Evolutionary conservation across 2,113 vertebrate species (phyloP).

Genomic region (Lepisosteus oculatus): DNA sequence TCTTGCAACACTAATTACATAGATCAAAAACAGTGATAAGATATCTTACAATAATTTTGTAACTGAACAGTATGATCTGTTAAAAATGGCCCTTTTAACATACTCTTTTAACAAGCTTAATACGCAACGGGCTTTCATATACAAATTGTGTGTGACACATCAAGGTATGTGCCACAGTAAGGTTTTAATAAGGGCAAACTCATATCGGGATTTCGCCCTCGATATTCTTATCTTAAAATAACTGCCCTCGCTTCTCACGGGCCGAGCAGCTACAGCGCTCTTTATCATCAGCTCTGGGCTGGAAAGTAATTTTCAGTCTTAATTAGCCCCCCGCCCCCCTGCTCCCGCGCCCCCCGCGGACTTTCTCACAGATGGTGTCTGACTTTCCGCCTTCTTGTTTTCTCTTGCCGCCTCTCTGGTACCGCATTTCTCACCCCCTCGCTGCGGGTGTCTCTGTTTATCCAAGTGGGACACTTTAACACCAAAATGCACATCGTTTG

Average conservation of each 20-base stretch:
- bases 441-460: constrained; percentile 57
- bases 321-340: constrained; percentile 35
- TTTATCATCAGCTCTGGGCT: constrained; percentile 10
- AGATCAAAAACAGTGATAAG: no score
- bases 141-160: no score
- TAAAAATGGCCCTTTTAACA: no score
- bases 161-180: no score
- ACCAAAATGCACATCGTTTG: constrained; percentile 44
- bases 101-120: no score
- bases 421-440: constrained; percentile 51
- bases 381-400: constrained; percentile 75
- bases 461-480: constrained; percentile 73
- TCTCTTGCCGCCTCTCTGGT: constrained; percentile 57
- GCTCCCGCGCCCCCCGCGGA: constrained; percentile 39
- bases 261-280: no score
- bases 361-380: constrained; percentile 75
- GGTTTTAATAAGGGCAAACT: no score
- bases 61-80: no score
- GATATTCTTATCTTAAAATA: background rate
- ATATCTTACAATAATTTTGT: no score
- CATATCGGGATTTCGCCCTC: background rate
- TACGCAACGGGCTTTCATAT: no score
- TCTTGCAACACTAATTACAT: no score
- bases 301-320: constrained; percentile 47
- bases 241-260: background rate